These are phyloP conservation scores for Lagodon rhomboides DNA, from an alignment of 2,797 vertebrate genomes.

Conservation along the genomic window DNA sequence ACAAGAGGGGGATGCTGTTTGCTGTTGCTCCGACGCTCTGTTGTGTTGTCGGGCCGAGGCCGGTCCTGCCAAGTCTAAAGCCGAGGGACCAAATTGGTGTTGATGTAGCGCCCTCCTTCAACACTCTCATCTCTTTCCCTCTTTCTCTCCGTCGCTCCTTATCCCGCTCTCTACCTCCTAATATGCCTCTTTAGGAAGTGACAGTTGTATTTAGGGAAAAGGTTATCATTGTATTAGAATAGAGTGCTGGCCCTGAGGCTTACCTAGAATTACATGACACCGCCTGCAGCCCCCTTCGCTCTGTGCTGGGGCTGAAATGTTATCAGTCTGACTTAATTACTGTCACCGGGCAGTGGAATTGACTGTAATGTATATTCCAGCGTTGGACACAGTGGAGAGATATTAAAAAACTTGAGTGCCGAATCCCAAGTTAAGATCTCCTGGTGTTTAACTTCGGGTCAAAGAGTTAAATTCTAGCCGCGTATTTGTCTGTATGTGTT, in stretches of 20 bases:
- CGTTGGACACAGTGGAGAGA: constrained; percentile 48
- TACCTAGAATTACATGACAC: constrained; percentile 79
- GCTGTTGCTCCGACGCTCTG: constrained; percentile 48
- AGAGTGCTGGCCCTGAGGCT: constrained; percentile 79
- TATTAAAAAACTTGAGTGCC: constrained; percentile 59
- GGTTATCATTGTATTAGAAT: constrained; percentile 81
- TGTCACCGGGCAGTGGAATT: constrained; percentile 74
- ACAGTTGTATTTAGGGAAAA: constrained; percentile 81
- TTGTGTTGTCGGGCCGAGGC: constrained; percentile 51
- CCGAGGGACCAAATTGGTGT: constrained; percentile 63
- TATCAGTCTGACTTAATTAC: constrained; percentile 84
- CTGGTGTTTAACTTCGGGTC: constrained; percentile 64
- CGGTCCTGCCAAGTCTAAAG: constrained; percentile 62
- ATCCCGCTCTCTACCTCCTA: constrained; percentile 69
- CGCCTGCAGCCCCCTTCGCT: constrained; percentile 77
- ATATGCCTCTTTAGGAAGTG: constrained; percentile 81
- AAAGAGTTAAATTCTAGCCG: constrained; percentile 59
- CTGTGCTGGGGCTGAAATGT: constrained; percentile 77
- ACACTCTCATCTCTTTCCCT: constrained; percentile 53
- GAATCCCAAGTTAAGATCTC: constrained; percentile 47
- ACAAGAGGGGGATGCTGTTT: constrained; percentile 41
- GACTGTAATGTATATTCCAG: constrained; percentile 71
- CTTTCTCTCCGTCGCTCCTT: constrained; percentile 60
- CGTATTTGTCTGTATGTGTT: constrained; percentile 51
- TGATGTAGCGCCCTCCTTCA: constrained; percentile 58